Evolutionary conservation across 2,113 vertebrate species (phyloP).

Genomic region (Atractosteus spatula): DNA sequence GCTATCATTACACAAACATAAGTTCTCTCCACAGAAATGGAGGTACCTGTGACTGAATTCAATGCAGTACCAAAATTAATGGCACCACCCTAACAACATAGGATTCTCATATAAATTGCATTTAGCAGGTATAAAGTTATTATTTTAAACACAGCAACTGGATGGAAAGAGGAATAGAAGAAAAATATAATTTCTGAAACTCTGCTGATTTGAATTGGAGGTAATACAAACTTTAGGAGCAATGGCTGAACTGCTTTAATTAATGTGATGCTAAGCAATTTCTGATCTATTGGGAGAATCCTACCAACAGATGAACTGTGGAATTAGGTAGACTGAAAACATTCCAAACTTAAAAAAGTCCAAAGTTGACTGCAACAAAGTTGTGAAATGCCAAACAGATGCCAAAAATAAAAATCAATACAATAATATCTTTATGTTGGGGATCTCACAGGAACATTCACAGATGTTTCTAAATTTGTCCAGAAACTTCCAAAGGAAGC

Average conservation of each 20-base stretch:
- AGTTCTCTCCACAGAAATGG: too few relatives aligned
- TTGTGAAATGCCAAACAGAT: constrained; percentile 51
- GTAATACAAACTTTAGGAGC: too few relatives aligned
- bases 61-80: too few relatives aligned
- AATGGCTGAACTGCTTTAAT: neutral
- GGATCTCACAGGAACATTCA: constrained; percentile 43
- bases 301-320: constrained; percentile 43
- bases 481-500: constrained; percentile 45
- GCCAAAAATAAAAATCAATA: constrained; percentile 58
- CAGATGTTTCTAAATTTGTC: constrained; percentile 46
- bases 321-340: constrained; percentile 33
- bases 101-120: too few relatives aligned
- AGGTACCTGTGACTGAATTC: too few relatives aligned
- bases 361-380: constrained; percentile 49
- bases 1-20: too few relatives aligned
- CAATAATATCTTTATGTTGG: constrained; percentile 56
- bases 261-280: neutral
- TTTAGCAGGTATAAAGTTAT: too few relatives aligned
- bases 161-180: too few relatives aligned
- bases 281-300: constrained; percentile 17
- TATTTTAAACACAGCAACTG: too few relatives aligned
- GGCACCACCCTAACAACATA: too few relatives aligned
- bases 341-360: constrained; percentile 22
- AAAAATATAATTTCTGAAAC: too few relatives aligned
- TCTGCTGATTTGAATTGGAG: too few relatives aligned